Evolutionary conservation across 2,888 invertebrate genomes (phyloP).

Genomic region (Parascotia fuliginaria): DNA sequence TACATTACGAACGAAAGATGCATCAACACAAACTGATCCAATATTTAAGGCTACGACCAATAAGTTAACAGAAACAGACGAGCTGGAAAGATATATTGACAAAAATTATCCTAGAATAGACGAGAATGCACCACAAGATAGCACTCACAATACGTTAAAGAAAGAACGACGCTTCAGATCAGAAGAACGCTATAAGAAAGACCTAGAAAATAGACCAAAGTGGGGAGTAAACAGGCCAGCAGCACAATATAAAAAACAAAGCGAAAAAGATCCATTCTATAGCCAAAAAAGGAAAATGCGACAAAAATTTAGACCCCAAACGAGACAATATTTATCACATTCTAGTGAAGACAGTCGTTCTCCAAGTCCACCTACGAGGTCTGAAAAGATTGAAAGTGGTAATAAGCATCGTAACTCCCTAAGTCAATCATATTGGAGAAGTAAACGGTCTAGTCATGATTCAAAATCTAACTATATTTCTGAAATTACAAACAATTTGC

Average conservation of each 20-base stretch:
- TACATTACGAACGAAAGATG: conserved; percentile 84
- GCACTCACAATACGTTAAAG: conserved; percentile 76
- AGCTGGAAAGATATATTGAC: conserved; percentile 74
- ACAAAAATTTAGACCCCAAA: conserved; percentile 87
- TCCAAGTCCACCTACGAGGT: conserved; percentile 80
- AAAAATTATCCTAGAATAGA: conserved; percentile 82
- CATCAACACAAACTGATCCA: conserved; percentile 89
- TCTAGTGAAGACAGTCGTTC: conserved; percentile 88
- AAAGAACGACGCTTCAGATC: conserved; percentile 84
- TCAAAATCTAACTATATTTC: conserved; percentile 62
- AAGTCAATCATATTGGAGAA: conserved; percentile 83
- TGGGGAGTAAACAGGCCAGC: conserved; percentile 92
- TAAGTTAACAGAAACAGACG: conserved; percentile 69
- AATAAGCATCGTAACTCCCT: conserved; percentile 75
- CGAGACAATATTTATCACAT: conserved; percentile 82
- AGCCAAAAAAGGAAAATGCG: conserved; percentile 89
- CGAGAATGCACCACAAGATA: conserved; percentile 81
- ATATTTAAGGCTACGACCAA: conserved; percentile 59
- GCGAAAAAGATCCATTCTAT: conserved; percentile 95
- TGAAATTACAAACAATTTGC: conserved; percentile 68
- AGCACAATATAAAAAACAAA: conserved; percentile 94
- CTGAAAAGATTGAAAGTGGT: conserved; percentile 71
- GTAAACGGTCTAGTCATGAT: conserved; percentile 76
- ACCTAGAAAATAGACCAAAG: conserved; percentile 88
- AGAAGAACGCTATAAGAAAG: conserved; percentile 84